These are phyloP conservation scores for Okapia johnstoni DNA, from an alignment of 2,113 vertebrate species.

Conservation along the genomic window DNA sequence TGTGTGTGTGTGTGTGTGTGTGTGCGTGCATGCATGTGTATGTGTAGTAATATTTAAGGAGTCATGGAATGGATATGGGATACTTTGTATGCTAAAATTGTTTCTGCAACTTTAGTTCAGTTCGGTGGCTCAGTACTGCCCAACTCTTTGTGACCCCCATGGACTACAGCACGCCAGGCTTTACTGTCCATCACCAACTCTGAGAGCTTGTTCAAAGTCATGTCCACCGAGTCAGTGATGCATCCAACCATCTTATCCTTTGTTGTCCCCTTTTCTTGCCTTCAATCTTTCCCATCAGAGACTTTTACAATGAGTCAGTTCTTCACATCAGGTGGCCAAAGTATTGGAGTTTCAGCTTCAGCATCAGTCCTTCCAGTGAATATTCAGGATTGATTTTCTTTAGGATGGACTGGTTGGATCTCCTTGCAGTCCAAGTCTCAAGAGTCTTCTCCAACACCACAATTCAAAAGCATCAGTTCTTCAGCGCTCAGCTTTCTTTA, in stretches of 20 bases:
- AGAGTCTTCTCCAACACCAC: neutral
- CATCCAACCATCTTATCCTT: neutral
- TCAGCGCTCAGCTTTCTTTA: neutral
- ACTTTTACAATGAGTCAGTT: neutral
- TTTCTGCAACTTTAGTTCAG: neutral
- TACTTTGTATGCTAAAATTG: neutral
- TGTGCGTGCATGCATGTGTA: neutral
- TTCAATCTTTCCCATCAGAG: neutral
- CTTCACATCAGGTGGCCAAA: neutral
- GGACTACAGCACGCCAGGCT: neutral
- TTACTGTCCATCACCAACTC: neutral
- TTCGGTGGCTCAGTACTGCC: neutral
- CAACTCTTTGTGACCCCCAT: neutral
- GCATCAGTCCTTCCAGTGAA: neutral
- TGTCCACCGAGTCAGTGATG: neutral
- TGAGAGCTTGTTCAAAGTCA: neutral
- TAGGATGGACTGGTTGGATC: neutral
- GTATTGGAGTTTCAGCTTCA: neutral
- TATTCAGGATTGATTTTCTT: neutral
- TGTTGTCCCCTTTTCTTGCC: neutral
- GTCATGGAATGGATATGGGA: neutral
- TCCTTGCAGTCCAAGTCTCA: neutral
- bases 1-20: neutral
- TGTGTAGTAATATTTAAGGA: neutral
- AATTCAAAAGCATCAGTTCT: neutral